These are phyloP conservation scores for Psilanteris sp. DNA, from an alignment of 1,140 invertebrate genomes.

Conservation along the genomic window DNA sequence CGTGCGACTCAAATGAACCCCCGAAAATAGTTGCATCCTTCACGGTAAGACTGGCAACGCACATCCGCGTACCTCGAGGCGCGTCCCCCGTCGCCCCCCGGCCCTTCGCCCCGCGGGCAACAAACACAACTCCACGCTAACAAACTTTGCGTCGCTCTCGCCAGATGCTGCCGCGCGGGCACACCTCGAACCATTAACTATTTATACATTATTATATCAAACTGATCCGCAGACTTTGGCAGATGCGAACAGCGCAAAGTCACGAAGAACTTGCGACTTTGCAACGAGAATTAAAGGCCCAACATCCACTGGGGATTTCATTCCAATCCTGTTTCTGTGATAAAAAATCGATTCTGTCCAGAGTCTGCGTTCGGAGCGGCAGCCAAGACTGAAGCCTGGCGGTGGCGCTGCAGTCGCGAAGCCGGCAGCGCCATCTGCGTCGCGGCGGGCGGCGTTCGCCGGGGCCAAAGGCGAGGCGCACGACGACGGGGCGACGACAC, in stretches of 20 bases:
- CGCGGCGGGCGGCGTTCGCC: no score
- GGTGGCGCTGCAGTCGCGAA: constrained; percentile 17
- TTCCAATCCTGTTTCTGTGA: constrained; percentile 32
- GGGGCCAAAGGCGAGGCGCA: no score
- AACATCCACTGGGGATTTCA: no score
- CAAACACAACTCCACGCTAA: no score
- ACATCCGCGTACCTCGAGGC: constrained; percentile 43
- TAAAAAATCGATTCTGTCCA: constrained; percentile 12
- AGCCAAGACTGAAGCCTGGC: constrained; percentile 27
- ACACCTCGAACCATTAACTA: no score
- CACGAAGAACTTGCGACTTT: no score
- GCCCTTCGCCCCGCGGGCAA: neutral
- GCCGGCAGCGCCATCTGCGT: constrained; percentile 29
- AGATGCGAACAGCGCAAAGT: neutral
- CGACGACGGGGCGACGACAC: neutral
- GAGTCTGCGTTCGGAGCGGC: neutral
- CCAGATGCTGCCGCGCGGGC: no score
- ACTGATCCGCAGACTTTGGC: no score
- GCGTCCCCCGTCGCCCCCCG: constrained; percentile 13
- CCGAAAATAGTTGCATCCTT: constrained; percentile 62
- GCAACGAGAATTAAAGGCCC: no score
- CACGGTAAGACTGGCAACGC: constrained; percentile 62
- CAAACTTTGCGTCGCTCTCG: constrained; percentile 1
- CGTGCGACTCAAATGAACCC: constrained; percentile 50
- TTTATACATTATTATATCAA: constrained; percentile 11